Evolutionary conservation across 2,113 vertebrate species (phyloP).

Genomic region (Strix uralensis): DNA sequence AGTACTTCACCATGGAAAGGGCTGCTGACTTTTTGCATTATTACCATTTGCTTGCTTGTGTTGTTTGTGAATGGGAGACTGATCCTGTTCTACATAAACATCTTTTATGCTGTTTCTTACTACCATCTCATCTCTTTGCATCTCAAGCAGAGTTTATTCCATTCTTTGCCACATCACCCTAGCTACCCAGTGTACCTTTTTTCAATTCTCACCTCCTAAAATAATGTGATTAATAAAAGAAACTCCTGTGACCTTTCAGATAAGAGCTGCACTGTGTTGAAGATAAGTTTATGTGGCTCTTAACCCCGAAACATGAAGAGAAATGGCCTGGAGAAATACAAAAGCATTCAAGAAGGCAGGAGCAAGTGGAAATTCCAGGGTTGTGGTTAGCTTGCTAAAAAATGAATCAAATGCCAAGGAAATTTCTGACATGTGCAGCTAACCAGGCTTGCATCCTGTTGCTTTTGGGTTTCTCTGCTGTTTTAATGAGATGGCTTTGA

Average conservation of each 20-base stretch:
- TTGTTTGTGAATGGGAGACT: background rate
- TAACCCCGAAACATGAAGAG: background rate
- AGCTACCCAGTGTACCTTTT: background rate
- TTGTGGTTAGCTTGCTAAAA: background rate
- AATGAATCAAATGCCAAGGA: background rate
- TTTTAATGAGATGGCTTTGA: background rate
- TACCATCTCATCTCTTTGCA: background rate
- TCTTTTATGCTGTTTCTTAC: background rate
- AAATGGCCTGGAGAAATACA: background rate
- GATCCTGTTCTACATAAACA: background rate
- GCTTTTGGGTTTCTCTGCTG: background rate
- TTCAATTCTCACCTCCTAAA: slow-evolving; percentile 28
- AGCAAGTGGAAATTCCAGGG: background rate
- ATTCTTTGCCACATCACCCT: background rate
- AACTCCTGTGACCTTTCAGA: background rate
- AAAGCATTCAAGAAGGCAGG: background rate
- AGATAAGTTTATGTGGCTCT: background rate
- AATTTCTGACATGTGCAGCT: background rate
- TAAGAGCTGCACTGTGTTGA: background rate
- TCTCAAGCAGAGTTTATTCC: background rate
- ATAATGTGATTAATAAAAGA: slow-evolving; percentile 50
- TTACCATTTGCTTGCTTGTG: background rate
- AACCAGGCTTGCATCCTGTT: background rate
- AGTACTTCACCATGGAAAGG: background rate
- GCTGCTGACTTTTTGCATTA: background rate